Base-by-base conservation (phyloP, 2,888 invertebrate species). In the Creontiades dilutus region DNA sequence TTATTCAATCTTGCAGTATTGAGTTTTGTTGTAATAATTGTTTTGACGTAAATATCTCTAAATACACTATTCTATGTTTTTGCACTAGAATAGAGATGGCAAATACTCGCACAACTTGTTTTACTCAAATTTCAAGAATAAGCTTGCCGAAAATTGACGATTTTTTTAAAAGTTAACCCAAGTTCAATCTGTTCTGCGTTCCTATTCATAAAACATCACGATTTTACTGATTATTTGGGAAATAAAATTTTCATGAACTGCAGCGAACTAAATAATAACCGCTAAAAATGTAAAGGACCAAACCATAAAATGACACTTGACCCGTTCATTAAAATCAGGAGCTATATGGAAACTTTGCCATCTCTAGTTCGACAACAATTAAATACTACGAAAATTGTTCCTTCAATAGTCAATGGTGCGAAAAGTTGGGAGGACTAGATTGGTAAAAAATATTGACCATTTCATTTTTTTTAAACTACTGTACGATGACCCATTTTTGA, bases 1-100 rank as follows among this genome's bases (percentile, higher is more conserved):
- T 86, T 86, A 86, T 19, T 68, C 75, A 86, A 86, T 68, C 86
- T 84, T 84, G 48, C 84, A 19, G 28, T 55, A 28, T 82, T 82
- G 82, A 48, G 80, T 48, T 82, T 37, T 23, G 81, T 52, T 13
- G 23, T 23, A 52, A 5, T 82, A 68, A 68, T 52, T 52, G 57
- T 57, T 68, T 61, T 68, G n/a, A 68, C 11, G 68, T 68, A 68
- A 2, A 52, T 52, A 37, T 57, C n/a, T 57, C 68, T 68, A 68
- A 19, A 23, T 61, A n/a, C 19, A 23, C 68, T 68, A 68, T 27
- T 68, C 68, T 68, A 68, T 23, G n/a, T 23, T 12, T 27, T 68
- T 68, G 68, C 68, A 68, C 68, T 68, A 68, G 12, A 37, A 12
- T 68, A 68, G 68, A 68, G 68, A 68, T 68, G 68, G 68, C 68